These are phyloP conservation scores for Trichogramma pretiosum DNA, from an alignment of 1,140 invertebrate genomes.

Conservation along the genomic window DNA sequence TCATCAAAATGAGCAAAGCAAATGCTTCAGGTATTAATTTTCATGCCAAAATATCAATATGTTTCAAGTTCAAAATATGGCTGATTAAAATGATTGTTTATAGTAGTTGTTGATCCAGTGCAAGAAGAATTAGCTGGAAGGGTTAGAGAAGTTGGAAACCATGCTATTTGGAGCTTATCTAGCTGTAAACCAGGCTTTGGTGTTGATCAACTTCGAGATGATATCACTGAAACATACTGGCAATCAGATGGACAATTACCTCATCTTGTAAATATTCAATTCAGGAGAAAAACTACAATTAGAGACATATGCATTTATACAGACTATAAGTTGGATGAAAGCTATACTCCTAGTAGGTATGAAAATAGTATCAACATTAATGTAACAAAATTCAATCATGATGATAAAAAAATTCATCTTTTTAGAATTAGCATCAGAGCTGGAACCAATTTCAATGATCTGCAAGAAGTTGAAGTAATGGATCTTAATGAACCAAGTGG, in stretches of 20 bases:
- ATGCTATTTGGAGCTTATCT: constrained; percentile 96
- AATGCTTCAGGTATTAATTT: constrained; percentile 10
- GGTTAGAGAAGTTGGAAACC: constrained; percentile 87
- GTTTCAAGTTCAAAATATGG: background rate
- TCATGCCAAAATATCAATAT: background rate
- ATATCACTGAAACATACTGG: constrained; percentile 96
- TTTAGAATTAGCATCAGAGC: constrained; percentile 83
- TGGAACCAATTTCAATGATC: constrained; percentile 94
- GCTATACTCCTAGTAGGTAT: constrained; percentile 89
- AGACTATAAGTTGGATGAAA: constrained; percentile 97
- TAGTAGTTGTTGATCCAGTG: constrained; percentile 54
- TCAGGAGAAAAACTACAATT: constrained; percentile 90
- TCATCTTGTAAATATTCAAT: constrained; percentile 96
- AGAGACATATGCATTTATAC: constrained; percentile 94
- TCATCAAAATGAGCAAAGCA: too few relatives aligned
- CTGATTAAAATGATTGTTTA: background rate
- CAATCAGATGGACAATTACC: constrained; percentile 98
- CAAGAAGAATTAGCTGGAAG: constrained; percentile 64
- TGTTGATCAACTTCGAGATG: constrained; percentile 91
- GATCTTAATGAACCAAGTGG: constrained; percentile 90
- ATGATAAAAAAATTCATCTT: constrained; percentile 8
- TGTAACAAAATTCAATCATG: too few relatives aligned
- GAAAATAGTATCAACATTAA: too few relatives aligned
- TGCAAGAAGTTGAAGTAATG: constrained; percentile 93
- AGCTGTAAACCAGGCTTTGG: constrained; percentile 98